Evolutionary conservation across 2,888 invertebrate species (phyloP), one percentile per base, ranked within the genome.

Genomic region (Cyaniris semiargus): DNA sequence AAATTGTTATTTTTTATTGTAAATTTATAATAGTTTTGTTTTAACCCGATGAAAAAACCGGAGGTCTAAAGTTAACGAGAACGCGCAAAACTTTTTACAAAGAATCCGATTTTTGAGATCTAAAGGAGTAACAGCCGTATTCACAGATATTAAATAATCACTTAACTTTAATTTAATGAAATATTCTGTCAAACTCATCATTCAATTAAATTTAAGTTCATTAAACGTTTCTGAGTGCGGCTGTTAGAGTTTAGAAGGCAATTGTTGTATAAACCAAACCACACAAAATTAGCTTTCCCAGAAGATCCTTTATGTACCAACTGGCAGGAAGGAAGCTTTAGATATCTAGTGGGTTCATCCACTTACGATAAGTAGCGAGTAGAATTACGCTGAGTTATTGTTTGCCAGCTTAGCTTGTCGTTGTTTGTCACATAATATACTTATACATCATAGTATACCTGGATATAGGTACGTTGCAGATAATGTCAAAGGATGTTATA

Each of bases 251-350:
- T 66, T 27, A 23, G 15, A 23, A 60, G 23, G 23, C 13, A 60
- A 60, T 23, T 60, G 23, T 13, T 27, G 66, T 15, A 18, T 27
- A 66, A 31, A 18, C 53, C 66, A 3, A 38, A 72, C 56, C 5
- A n/a, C 18, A 4, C 13, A 66, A 31, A 66, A 66, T 66, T 71
- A 77, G 38, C 31, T 76, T 82, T 82, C 81, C 76, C 76, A 80
- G 82, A 82, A 83, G 78, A 78, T 78, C 77, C 80, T 80, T 76
- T 79, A 78, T 78, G 79, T 75, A 76, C 79, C 81, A 88, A 86
- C 84, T 84, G 83, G 82, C 80, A 84, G 92, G 90, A 92, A 91
- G 93, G 92, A 93, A 93, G 92, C 91, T 88, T 88, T 90, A 90
- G 85, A 81, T 93, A 92, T 92, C 92, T 90, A 90, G 84, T 87